Evolutionary conservation across 1,140 invertebrate species (phyloP).

Genomic region (Drosophila ananassae): DNA sequence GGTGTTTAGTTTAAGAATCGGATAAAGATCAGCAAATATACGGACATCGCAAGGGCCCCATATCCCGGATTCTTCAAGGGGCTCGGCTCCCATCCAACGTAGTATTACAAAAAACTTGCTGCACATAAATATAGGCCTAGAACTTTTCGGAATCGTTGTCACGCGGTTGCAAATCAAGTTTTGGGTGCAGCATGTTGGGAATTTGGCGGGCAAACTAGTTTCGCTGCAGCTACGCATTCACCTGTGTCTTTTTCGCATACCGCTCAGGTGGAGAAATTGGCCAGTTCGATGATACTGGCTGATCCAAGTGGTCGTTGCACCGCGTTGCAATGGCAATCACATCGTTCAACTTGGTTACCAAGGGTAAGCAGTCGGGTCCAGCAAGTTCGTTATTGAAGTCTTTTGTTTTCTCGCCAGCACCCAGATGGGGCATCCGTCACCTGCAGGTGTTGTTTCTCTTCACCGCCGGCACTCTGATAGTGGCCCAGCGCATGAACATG

Average conservation of each 20-base stretch:
- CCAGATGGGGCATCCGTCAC: constrained; percentile 84
- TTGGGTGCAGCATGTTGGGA: constrained; percentile 10
- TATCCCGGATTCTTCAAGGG: too few species aligned
- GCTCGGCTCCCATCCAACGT: too few species aligned
- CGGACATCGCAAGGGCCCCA: too few species aligned
- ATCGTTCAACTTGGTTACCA: constrained; percentile 38
- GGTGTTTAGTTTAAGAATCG: too few species aligned
- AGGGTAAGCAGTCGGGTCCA: constrained; percentile 9
- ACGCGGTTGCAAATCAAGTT: constrained; percentile 36
- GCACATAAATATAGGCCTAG: not conserved
- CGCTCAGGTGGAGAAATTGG: constrained; percentile 1
- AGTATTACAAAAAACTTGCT: too few species aligned
- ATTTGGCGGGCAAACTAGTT: constrained; percentile 41
- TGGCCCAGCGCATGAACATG: constrained; percentile 84
- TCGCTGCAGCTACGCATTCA: constrained; percentile 21
- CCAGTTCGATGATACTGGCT: constrained; percentile 24
- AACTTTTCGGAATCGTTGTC: constrained; percentile 6
- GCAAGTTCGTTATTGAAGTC: constrained; percentile 17
- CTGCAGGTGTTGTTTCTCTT: constrained; percentile 87
- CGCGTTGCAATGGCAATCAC: constrained; percentile 30
- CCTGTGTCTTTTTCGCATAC: not conserved
- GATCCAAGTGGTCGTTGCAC: constrained; percentile 21
- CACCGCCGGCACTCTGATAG: constrained; percentile 86
- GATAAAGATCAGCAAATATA: too few species aligned
- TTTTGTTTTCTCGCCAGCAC: constrained; percentile 16